Conservation (phyloP, 2,797 vertebrate genomes). For the Apogon talboti region DNA sequence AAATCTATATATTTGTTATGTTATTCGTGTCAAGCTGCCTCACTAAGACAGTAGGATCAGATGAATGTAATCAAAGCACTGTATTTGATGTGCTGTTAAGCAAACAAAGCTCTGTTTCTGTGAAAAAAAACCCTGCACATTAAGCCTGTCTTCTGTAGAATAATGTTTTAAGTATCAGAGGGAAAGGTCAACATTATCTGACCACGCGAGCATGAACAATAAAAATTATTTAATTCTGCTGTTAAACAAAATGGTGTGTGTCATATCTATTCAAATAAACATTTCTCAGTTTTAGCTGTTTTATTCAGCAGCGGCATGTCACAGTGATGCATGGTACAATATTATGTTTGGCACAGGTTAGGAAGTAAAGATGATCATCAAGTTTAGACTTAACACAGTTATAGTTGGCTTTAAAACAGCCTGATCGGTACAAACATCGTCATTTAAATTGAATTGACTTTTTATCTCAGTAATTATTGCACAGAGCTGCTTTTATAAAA, state of each 20-base stretch:
- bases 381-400: not conserved
- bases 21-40: slow-evolving; percentile 13
- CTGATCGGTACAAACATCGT: too few species aligned
- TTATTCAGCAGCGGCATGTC: not conserved
- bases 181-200: too few species aligned
- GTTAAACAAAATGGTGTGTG: not conserved
- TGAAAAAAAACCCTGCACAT: slow-evolving; percentile 4
- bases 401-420: too few species aligned
- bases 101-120: slow-evolving; percentile 37
- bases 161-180: slow-evolving; percentile 12
- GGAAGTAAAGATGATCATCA: not conserved
- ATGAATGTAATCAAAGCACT: slow-evolving; percentile 6
- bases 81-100: slow-evolving; percentile 21
- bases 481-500: slow-evolving; percentile 1
- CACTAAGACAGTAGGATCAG: not conserved
- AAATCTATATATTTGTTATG: slow-evolving; percentile 12
- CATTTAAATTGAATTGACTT: too few species aligned
- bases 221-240: not conserved
- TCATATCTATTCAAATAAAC: not conserved
- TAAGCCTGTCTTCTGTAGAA: slow-evolving; percentile 19
- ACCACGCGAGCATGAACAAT: not conserved
- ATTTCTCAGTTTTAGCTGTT: too few species aligned
- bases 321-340: not conserved
- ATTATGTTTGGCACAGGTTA: not conserved
- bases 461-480: too few species aligned